Conservation (phyloP, 1,140 invertebrate species). For the Marisa cornuarietis region DNA sequence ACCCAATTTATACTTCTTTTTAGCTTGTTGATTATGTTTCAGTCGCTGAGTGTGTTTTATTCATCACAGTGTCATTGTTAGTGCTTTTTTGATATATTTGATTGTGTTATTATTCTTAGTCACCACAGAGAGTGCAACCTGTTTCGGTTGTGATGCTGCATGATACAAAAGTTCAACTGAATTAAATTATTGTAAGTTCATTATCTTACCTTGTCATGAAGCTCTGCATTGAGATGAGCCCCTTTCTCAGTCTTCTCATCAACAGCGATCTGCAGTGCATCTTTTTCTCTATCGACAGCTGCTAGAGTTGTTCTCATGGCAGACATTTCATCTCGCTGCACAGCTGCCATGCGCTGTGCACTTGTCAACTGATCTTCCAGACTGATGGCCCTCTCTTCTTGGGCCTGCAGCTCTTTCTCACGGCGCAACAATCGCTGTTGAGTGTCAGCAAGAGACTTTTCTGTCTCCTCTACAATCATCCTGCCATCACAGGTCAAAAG, state of each 20-base stretch:
- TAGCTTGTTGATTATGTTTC: too few species aligned
- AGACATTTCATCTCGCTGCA: constrained; percentile 53
- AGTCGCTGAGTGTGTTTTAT: too few species aligned
- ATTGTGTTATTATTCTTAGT: too few species aligned
- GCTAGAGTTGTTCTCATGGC: constrained; percentile 55
- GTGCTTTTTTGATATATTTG: too few species aligned
- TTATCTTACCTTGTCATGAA: constrained; percentile 50
- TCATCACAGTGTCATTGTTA: too few species aligned
- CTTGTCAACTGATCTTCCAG: constrained; percentile 58
- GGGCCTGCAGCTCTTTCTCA: constrained; percentile 53
- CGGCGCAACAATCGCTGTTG: constrained; percentile 50
- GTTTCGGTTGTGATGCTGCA: too few species aligned
- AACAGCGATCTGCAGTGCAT: constrained; percentile 59
- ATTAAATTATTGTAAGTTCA: too few species aligned
- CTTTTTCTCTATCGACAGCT: constrained; percentile 63
- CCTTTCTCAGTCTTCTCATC: constrained; percentile 64
- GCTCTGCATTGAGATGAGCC: constrained; percentile 51
- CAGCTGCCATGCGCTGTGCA: constrained; percentile 36
- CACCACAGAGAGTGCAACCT: too few species aligned
- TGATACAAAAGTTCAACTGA: too few species aligned
- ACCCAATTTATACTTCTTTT: too few species aligned
- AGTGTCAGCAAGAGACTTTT: constrained; percentile 57
- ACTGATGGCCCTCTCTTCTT: constrained; percentile 43
- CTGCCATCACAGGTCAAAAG: constrained; percentile 37
- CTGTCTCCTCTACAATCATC: constrained; percentile 61